Conservation (phyloP, 2,888 invertebrate species). For the Timandra comae region DNA sequence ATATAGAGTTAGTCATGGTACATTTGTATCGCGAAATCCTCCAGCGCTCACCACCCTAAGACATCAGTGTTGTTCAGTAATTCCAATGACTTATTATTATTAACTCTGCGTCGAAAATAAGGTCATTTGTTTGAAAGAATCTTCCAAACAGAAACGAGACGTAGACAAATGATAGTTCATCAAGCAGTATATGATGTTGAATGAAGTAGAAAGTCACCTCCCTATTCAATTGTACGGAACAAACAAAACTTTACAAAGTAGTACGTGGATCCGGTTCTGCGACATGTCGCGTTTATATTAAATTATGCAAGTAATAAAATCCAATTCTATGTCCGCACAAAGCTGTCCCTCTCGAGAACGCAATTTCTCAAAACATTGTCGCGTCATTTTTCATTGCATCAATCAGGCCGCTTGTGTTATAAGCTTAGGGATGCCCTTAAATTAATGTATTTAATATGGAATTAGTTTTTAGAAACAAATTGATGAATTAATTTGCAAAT, state of each 20-base stretch:
- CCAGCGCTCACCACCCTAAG: no score
- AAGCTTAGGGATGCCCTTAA: conserved; percentile 52
- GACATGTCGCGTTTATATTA: conserved; percentile 42
- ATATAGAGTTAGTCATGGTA: no score
- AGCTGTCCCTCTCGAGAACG: conserved; percentile 51
- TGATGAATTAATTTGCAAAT: no score
- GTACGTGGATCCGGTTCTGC: conserved; percentile 49
- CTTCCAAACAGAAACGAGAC: conserved; percentile 47
- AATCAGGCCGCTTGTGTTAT: conserved; percentile 56
- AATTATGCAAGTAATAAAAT: conserved; percentile 73
- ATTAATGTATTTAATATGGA: no score
- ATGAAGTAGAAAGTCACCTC: conserved; percentile 43
- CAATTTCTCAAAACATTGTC: conserved; percentile 73
- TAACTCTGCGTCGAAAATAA: no score
- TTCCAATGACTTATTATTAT: no score
- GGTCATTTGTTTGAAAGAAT: neutral
- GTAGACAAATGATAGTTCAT: conserved; percentile 52
- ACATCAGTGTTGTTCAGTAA: no score
- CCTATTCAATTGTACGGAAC: conserved; percentile 47
- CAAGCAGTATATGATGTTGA: conserved; percentile 33
- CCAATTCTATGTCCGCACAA: conserved; percentile 49
- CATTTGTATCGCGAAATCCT: no score
- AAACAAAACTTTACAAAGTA: conserved; percentile 46
- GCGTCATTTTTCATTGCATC: conserved; percentile 75
- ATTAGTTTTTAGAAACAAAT: no score